phyloP scores from a whole-genome alignment of 2,113 vertebrate species.

The Paramormyrops kingsleyae region DNA sequence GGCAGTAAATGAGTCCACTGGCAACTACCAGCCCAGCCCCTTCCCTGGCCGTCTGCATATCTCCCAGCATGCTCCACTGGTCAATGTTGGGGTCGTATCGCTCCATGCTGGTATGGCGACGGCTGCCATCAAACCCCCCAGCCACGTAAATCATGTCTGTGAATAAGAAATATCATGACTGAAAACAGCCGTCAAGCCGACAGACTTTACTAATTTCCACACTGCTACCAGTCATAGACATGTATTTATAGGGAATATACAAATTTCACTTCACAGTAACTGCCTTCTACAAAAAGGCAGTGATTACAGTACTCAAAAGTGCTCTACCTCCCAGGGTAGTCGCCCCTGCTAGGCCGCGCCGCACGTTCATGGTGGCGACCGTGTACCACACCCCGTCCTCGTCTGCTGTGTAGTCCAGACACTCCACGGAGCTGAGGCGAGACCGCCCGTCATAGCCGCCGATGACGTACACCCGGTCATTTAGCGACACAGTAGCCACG shows the following conservation, averaged over 20 bases:
- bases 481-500: conserved; percentile 89
- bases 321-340: conserved; percentile 84
- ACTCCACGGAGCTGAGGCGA: conserved; percentile 92
- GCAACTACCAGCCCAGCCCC: conserved; percentile 93
- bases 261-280: not conserved
- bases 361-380: conserved; percentile 95
- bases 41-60: conserved; percentile 97
- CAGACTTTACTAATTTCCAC: not conserved
- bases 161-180: not conserved
- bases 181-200: not conserved
- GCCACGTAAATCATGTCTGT: conserved; percentile 98
- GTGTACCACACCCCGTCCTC: conserved; percentile 98
- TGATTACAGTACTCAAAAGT: not conserved
- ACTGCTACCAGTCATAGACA: not conserved
- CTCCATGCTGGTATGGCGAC: conserved; percentile 97
- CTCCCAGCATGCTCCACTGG: conserved; percentile 98
- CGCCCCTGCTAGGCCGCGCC: conserved; percentile 86
- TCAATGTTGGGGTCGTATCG: conserved; percentile 97
- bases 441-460: conserved; percentile 94
- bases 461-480: conserved; percentile 92
- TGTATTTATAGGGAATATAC: not conserved
- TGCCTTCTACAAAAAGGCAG: not conserved
- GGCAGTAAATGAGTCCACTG: conserved; percentile 91
- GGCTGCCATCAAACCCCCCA: conserved; percentile 91
- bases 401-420: conserved; percentile 88